Base-by-base conservation (phyloP, 2,797 vertebrate genomes). In the Rachycentron canadum region DNA sequence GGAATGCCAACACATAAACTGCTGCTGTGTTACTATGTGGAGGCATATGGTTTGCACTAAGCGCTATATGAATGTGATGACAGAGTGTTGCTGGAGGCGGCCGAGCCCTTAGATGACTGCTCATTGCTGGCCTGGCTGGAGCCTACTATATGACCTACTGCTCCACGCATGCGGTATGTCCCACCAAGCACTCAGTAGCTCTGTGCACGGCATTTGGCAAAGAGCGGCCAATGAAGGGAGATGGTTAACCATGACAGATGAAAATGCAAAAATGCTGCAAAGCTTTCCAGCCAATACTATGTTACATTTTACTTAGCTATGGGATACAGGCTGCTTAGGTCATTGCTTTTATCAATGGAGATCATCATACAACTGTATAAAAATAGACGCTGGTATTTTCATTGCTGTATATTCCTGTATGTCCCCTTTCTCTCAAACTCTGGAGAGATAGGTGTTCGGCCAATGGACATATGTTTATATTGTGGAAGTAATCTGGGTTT, bases 1-100 rank as follows among this genome's bases (percentile, higher is more conserved):
- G 91, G 90, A 91, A 93, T 92, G 90, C 89, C 86, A 84, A 82
- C 86, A 86, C 91, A 92, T 89, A 86, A 91, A 88, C 88, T 87
- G 86, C 86, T 81, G 90, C 89, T 85, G 85, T 87, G 85, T 89
- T 83, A 82, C 84, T 71, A 60, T 66, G 85, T 69, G 73, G 78
- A 78, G 75, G 86, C 91, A 86, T 88, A 89, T 90, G 91, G 90
- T 91, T 89, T 88, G 82, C 79, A 83, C 79, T 92, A 89, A 81
- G 85, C 59, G 47, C 84, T 76, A 77, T 84, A 83, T 64, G 79
- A 90, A 87, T 14, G 88, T 90, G 91, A 90, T 87, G 91, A 93
- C 92, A 93, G 89, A 75, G 87, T 75, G 74, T 61, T 76, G 85
- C 86, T 88, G 76, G 81, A 92, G 83, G 87, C 78, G 30, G 76